Percentiles rank a stretch among this genome's conserved stretches.
Conservation (phyloP, 2,113 vertebrate species). For the Eonycteris spelaea region DNA sequence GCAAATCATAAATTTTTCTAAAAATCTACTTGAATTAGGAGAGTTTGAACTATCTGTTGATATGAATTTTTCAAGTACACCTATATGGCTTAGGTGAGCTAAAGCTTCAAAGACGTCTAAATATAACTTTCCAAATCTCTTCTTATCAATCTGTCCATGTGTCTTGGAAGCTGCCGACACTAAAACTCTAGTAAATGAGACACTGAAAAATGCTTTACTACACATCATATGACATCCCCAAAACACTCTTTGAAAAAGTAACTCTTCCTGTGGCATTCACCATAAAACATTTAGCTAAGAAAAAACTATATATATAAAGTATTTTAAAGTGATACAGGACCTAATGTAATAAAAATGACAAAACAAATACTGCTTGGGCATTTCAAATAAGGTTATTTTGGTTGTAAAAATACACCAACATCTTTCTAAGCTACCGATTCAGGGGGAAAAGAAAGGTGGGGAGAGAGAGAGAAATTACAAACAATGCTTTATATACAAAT, state of each 20-base stretch:
- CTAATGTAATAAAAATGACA: slow-evolving; percentile 6
- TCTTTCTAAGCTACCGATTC: not conserved
- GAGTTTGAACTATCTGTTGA: not conserved
- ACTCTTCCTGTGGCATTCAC: not conserved
- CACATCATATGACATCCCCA: not conserved
- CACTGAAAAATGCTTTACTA: not conserved
- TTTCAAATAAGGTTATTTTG: slow-evolving; percentile 20
- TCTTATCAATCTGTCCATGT: not conserved
- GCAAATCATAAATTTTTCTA: not conserved
- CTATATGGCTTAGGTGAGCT: not conserved
- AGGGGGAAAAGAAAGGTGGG: not conserved
- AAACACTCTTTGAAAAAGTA: slow-evolving; percentile 39
- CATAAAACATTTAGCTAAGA: not conserved
- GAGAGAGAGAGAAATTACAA: not conserved
- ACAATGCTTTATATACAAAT: not conserved
- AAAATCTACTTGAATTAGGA: not conserved
- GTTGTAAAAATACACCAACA: not conserved
- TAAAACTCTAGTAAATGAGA: not conserved
- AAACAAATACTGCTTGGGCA: not conserved
- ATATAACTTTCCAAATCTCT: not conserved
- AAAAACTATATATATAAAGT: not conserved
- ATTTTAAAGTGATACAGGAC: not conserved
- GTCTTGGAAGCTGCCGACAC: not conserved
- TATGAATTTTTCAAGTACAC: slow-evolving; percentile 3
- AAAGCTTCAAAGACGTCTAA: not conserved